Evolutionary conservation across 2,113 vertebrate species (phyloP).

Genomic region (Rhizomys pruinosus): DNA sequence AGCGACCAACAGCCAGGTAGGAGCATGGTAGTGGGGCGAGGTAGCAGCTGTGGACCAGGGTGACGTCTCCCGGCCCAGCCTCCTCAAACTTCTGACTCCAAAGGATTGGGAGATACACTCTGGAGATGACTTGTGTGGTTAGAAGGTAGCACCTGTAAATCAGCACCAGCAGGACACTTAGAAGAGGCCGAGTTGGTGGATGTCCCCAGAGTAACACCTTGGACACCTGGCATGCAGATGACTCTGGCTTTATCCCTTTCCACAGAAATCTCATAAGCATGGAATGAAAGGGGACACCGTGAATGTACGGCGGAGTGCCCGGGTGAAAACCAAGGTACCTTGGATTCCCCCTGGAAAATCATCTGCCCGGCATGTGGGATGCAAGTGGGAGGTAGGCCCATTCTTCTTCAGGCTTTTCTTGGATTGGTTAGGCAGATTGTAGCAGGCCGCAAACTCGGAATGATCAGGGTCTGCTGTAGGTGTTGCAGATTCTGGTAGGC

Average conservation of each 20-base stretch:
- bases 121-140: neutral
- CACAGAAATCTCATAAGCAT: conserved; percentile 85
- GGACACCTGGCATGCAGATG: neutral
- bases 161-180: neutral
- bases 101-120: conserved; percentile 34
- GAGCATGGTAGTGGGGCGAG: conserved; percentile 70
- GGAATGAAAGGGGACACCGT: conserved; percentile 85
- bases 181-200: conserved; percentile 28
- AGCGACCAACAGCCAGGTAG: conserved; percentile 88
- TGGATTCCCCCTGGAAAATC: conserved; percentile 94
- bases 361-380: conserved; percentile 85
- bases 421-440: conserved; percentile 62
- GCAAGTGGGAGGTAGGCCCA: conserved; percentile 93
- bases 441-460: conserved; percentile 15
- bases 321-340: conserved; percentile 90
- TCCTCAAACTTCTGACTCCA: neutral
- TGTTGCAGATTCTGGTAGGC: neutral
- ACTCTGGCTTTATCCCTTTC: conserved; percentile 69
- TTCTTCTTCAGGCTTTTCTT: conserved; percentile 65
- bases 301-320: conserved; percentile 85
- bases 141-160: conserved; percentile 54
- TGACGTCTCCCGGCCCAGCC: neutral
- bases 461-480: neutral
- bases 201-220: neutral
- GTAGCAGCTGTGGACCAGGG: conserved; percentile 51